Evolutionary conservation across 2,888 invertebrate species (phyloP).

Genomic region (Drosophila affinis): DNA sequence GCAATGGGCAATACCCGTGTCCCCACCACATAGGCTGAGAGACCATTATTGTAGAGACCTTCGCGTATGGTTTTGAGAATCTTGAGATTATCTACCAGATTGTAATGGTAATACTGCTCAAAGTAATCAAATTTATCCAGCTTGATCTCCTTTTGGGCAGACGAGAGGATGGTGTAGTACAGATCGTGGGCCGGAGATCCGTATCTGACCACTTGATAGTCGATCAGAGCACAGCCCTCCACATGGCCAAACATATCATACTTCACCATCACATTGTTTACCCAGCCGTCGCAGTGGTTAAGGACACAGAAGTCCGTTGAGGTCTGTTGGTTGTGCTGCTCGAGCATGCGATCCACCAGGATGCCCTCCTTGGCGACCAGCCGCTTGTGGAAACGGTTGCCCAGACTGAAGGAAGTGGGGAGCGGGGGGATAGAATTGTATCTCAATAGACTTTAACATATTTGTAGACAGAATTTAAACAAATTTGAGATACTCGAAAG

Average conservation of each 20-base stretch:
- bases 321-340: slow-evolving; percentile 41
- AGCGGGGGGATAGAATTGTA: slow-evolving; percentile 2
- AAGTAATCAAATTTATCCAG: slow-evolving; percentile 73
- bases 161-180: slow-evolving; percentile 75
- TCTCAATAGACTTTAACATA: not conserved
- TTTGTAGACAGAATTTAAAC: too few relatives aligned
- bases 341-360: slow-evolving; percentile 64
- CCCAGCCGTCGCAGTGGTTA: slow-evolving; percentile 78
- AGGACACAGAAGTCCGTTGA: slow-evolving; percentile 67
- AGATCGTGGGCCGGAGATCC: slow-evolving; percentile 78
- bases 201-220: slow-evolving; percentile 78
- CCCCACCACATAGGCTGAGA: slow-evolving; percentile 74
- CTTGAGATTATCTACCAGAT: slow-evolving; percentile 72
- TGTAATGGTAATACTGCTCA: slow-evolving; percentile 75
- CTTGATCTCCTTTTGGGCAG: slow-evolving; percentile 69
- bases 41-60: slow-evolving; percentile 64
- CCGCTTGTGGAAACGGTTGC: slow-evolving; percentile 54
- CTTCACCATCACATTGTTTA: slow-evolving; percentile 78
- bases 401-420: slow-evolving; percentile 51
- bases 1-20: slow-evolving; percentile 73
- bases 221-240: slow-evolving; percentile 69
- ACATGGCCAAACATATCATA: slow-evolving; percentile 65
- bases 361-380: slow-evolving; percentile 57
- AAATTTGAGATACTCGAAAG: not conserved
- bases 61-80: slow-evolving; percentile 66